Evolutionary conservation across 2,888 invertebrate genomes (phyloP).

Genomic region (Chymomyza fuscimana): DNA sequence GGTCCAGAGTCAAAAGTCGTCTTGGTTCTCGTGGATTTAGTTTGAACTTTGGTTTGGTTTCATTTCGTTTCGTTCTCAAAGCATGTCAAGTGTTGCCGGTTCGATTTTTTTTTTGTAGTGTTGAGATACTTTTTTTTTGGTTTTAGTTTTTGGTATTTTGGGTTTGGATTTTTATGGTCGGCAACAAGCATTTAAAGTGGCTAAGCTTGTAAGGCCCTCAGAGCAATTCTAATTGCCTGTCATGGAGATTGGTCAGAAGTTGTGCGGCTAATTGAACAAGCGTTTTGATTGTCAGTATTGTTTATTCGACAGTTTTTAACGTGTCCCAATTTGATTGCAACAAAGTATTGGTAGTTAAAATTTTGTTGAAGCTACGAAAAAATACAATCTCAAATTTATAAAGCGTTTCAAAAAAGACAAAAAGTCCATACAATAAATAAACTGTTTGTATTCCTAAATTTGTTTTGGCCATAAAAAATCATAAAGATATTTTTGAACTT

Average conservation of each 20-base stretch:
- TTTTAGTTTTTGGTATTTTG: conserved; percentile 19
- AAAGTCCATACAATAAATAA: too few species aligned
- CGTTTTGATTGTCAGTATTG: conserved; percentile 12
- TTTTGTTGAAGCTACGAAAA: too few species aligned
- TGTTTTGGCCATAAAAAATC: too few species aligned
- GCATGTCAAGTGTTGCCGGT: conserved; percentile 8
- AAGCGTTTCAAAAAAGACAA: too few species aligned
- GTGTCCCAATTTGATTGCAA: too few species aligned
- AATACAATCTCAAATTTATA: too few species aligned
- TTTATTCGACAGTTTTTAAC: not conserved
- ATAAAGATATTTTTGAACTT: too few species aligned
- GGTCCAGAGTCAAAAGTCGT: conserved; percentile 16
- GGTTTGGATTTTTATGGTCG: conserved; percentile 45
- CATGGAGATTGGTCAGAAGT: conserved; percentile 30
- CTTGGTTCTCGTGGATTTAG: not conserved
- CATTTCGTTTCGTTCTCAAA: conserved; percentile 14
- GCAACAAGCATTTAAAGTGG: conserved; percentile 55
- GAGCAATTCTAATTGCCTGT: conserved; percentile 22
- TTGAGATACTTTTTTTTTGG: conserved; percentile 23
- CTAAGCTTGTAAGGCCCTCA: conserved; percentile 45
- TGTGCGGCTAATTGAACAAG: conserved; percentile 48
- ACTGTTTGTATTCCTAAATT: too few species aligned
- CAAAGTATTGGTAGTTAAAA: too few species aligned
- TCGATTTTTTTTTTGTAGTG: conserved; percentile 8
- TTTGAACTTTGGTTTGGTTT: not conserved